Evolutionary conservation across 2,797 vertebrate genomes (phyloP).

Genomic region (Glyptemys insculpta): DNA sequence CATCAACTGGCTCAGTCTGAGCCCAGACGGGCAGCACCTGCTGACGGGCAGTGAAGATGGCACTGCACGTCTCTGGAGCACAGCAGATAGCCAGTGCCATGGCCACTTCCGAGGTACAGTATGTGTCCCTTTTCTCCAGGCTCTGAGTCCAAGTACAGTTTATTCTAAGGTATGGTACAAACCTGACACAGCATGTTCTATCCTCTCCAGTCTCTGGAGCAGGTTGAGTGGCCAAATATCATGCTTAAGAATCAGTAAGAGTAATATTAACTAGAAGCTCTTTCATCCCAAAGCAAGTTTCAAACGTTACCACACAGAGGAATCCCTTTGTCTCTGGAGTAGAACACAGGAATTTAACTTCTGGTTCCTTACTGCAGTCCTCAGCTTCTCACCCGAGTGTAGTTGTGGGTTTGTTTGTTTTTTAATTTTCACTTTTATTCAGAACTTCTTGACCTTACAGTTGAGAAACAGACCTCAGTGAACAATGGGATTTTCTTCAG

Average conservation of each 20-base stretch:
- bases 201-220: not conserved
- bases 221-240: not conserved
- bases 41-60: conserved; percentile 87
- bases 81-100: conserved; percentile 82
- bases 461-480: not conserved
- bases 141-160: not conserved
- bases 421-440: not conserved
- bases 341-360: not conserved
- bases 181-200: not conserved
- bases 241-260: not conserved
- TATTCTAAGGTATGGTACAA: not conserved
- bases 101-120: conserved; percentile 83
- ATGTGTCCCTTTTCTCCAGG: fast-evolving
- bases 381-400: not conserved
- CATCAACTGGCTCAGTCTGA: conserved; percentile 88
- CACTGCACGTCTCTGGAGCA: conserved; percentile 85
- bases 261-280: not conserved
- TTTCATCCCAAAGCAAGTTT: not conserved
- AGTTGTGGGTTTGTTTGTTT: not conserved
- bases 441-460: conserved; percentile 1
- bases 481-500: not conserved
- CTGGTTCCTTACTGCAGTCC: not conserved
- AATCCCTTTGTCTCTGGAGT: not conserved
- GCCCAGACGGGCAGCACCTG: conserved; percentile 84
- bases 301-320: fast-evolving